Evolutionary conservation across 2,797 vertebrate genomes (phyloP).

Genomic region (Gymnopithys bicolor): DNA sequence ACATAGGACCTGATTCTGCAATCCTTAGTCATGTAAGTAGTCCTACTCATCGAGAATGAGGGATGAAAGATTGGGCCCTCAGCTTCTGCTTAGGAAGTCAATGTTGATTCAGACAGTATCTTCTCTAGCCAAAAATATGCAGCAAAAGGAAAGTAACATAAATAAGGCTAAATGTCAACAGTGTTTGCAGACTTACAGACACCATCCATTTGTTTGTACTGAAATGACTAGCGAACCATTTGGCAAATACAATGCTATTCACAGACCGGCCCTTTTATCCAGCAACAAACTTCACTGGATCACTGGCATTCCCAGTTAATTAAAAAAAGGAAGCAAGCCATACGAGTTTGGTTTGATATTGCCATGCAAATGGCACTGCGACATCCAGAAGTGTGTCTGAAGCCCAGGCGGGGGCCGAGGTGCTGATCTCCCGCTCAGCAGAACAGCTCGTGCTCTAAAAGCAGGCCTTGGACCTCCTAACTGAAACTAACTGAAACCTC

Average conservation of each 20-base stretch:
- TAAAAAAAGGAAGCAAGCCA: constrained; percentile 68
- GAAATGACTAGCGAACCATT: constrained; percentile 78
- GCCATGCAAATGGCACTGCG: constrained; percentile 60
- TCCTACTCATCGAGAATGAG: constrained; percentile 7
- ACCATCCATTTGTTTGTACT: constrained; percentile 80
- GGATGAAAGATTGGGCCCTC: constrained; percentile 53
- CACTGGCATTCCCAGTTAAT: constrained; percentile 74
- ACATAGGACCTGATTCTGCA: constrained; percentile 40
- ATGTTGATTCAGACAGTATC: constrained; percentile 76
- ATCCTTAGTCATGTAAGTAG: constrained; percentile 54
- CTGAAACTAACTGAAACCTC: not conserved
- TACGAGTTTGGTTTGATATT: constrained; percentile 66
- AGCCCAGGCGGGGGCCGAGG: not conserved
- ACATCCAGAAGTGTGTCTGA: constrained; percentile 41
- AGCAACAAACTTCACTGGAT: constrained; percentile 68
- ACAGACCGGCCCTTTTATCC: constrained; percentile 73
- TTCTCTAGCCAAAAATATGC: constrained; percentile 76
- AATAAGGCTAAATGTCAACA: constrained; percentile 82
- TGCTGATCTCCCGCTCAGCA: not conserved
- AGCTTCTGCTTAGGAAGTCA: constrained; percentile 73
- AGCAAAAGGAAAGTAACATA: constrained; percentile 80
- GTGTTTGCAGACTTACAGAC: constrained; percentile 80
- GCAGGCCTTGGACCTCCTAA: not conserved
- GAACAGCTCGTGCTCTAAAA: not conserved
- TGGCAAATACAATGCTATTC: constrained; percentile 76